Base-by-base conservation (phyloP, 92 coral and sea anemone species). In the Galaxea fascicularis region DNA sequence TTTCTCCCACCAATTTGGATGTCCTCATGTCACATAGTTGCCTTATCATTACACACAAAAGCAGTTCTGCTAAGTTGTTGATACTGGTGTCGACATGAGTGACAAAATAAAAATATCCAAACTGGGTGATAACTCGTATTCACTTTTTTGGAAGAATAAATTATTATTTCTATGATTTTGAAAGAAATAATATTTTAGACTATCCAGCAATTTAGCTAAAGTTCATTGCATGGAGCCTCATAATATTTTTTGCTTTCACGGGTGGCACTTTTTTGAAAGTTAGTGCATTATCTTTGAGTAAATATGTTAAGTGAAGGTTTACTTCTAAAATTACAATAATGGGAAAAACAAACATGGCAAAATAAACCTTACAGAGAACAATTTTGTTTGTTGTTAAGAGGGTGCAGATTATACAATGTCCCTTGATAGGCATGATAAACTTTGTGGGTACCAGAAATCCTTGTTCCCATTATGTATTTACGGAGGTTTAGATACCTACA, bases 381-480 rank as follows among this genome's bases (percentile, higher is more conserved):
- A 46, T 46, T 12, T 62, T 60, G 44, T 13, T 79, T 49, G n/a
- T 82, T 71, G 10, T 26, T 52, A 81, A 67, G 60, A 89, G 92
- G 92, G 89, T 31, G 29, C 92, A 29, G 85, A 89, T 44, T 84
- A 69, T 74, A 84, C 89, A 5, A 84, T 89, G 86, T 77, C 86
- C 31, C 52, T 82, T 24, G 91, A 88, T 83, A 88, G 91, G 47
- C 91, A 76, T 41, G 85, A 88, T n/a, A 88, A 89, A 30, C 65
- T 83, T 8, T 84, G 92, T 71, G 92, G 92, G 16, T 89, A 84
- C 21, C 89, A 89, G 65, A 89, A 89, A 80, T 78, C 92, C 27
- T 84, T 89, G 92, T 89, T 89, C 27, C 92, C 92, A n/a, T 73
- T 89, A 14, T 83, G 89, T 65, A 79, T 89, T 20, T 89, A 89